These are phyloP conservation scores for Frieseomelitta varia DNA, from an alignment of 1,140 invertebrate genomes.

Conservation along the genomic window DNA sequence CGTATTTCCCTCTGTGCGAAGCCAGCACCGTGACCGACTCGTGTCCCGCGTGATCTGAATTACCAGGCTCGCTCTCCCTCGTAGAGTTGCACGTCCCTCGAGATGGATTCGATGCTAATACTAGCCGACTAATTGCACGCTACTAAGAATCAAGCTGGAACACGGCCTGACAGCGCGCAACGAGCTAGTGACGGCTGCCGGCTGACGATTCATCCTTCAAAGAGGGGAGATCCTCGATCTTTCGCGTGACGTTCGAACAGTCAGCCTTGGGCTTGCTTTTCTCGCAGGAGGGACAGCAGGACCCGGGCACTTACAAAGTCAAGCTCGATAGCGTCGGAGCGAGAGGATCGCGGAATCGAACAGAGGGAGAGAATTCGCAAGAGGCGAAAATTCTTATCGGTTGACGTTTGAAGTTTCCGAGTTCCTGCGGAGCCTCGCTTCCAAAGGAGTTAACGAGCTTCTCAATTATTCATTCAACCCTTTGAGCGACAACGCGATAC, in stretches of 20 bases:
- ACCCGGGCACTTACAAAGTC: not conserved
- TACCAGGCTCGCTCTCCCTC: constrained; percentile 46
- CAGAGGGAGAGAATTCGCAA: not conserved
- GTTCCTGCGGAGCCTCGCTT: not conserved
- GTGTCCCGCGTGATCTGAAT: constrained; percentile 61
- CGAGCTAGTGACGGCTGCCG: not conserved
- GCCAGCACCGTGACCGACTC: constrained; percentile 39
- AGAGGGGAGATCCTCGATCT: not conserved
- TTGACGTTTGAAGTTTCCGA: constrained; percentile 6
- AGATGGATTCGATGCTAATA: constrained; percentile 75
- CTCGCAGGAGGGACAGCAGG: not conserved
- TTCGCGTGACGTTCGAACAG: not conserved
- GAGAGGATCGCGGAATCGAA: not conserved
- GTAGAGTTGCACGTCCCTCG: constrained; percentile 51
- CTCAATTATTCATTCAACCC: not conserved
- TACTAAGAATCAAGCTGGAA: constrained; percentile 48
- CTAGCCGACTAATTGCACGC: constrained; percentile 68
- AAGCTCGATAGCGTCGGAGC: not conserved
- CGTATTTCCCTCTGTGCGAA: constrained; percentile 40
- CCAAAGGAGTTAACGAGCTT: constrained; percentile 2
- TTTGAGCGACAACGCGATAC: not conserved
- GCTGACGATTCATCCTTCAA: constrained; percentile 22
- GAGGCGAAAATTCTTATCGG: constrained; percentile 13
- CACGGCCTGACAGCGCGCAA: not conserved
- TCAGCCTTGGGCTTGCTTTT: not conserved